Base-by-base conservation (phyloP, 2,113 vertebrate genomes). In the Periophthalmus modestus region DNA sequence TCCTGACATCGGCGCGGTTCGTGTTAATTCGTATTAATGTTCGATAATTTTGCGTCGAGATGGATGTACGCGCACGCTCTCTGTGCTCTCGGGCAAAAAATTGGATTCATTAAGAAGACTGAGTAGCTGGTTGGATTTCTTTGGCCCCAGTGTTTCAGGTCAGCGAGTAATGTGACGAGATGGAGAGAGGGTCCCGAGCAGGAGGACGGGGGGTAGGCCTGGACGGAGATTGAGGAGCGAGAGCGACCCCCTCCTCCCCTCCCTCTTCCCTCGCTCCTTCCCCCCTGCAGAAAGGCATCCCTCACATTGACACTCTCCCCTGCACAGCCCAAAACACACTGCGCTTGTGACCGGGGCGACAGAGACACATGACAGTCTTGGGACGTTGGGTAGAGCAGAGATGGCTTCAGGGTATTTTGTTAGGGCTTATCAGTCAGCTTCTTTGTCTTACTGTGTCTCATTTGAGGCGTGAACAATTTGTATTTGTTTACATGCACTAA, bases 1-100 rank as follows among this genome's bases (percentile, higher is more conserved):
- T 71, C 83, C 86, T 85, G 85, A 88, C 82, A 71, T 78, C 21
- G 19, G 71, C 57, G 73, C 57, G 69, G 85, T 81, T 82, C 78
- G 80, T 91, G 89, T 92, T 94, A 90, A 93, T 93, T 93, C 92
- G 87, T 92, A 91, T 92, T 93, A 92, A 93, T 91, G 90, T 90
- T 91, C 90, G 85, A 90, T 91, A 85, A 93, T 93, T 93, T 91
- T 78, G 83, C 86, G 78, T 81, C 75, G 81, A 83, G 73, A 80
- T 90, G 85, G 89, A 94, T 90, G 86, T 86, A 87, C 80, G 87
- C 73, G 82, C 80, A 82, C 78, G 84, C 80, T 81, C 80, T 81
- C 79, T 91, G 92, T 92, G 87, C 88, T 90, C 83, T 92, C 84
- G 87, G 87, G 92, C 92, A 93, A 92, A 92, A 92, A 93, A 93